A percentile compares a stretch with the other conserved stretches of the same genome.
These are phyloP conservation scores for Nemotelus nigrinus DNA, from an alignment of 2,888 invertebrate species.

Conservation along the genomic window DNA sequence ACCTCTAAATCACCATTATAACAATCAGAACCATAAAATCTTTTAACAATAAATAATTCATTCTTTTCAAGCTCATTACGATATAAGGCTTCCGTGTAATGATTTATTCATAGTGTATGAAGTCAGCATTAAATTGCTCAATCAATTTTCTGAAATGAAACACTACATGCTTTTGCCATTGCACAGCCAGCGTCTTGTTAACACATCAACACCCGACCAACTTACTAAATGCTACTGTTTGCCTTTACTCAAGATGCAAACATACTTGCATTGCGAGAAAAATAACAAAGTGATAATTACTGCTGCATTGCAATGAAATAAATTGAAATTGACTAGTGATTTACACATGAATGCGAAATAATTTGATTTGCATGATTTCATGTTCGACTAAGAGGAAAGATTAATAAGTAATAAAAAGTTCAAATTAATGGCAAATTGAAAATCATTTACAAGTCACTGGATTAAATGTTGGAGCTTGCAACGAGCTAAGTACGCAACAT, in stretches of 20 bases:
- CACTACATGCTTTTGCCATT: constrained; percentile 28
- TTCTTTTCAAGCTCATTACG: not conserved
- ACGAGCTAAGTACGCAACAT: no score
- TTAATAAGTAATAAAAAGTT: no score
- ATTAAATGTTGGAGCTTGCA: no score
- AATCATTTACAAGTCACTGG: no score
- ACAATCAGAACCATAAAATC: no score
- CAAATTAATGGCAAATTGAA: no score
- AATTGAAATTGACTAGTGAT: no score
- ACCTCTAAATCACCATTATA: no score
- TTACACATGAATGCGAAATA: no score
- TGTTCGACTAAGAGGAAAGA: no score
- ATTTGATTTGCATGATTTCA: no score
- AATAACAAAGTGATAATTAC: constrained; percentile 6
- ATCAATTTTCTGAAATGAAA: constrained; percentile 45
- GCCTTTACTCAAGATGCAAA: not conserved
- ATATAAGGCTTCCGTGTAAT: constrained; percentile 19
- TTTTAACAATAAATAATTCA: no score
- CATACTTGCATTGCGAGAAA: not conserved
- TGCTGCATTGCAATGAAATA: not conserved
- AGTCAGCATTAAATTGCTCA: constrained; percentile 48
- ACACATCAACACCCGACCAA: constrained; percentile 23
- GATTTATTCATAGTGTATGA: constrained; percentile 47
- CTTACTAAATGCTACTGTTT: not conserved
- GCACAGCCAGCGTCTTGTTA: constrained; percentile 37